phyloP scores from a whole-genome alignment of 2,797 vertebrate species.

The Galago senegalensis region DNA sequence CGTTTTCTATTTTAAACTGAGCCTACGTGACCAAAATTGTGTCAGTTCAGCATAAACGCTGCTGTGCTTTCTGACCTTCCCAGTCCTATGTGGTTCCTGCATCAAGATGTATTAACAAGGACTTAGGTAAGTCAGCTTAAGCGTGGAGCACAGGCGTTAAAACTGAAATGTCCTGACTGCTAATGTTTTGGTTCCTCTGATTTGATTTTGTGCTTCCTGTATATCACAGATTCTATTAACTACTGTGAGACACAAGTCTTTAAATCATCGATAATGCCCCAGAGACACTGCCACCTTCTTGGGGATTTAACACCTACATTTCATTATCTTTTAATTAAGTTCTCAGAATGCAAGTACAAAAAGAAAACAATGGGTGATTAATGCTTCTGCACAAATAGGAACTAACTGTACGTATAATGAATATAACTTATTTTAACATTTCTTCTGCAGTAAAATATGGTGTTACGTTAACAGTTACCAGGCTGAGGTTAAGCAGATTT shows the following conservation, averaged over 20 bases:
- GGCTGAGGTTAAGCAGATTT: constrained; percentile 44
- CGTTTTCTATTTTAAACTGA: not conserved
- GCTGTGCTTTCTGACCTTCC: not conserved
- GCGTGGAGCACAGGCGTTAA: not conserved
- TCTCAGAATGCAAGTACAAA: not conserved
- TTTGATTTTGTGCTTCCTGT: constrained; percentile 44
- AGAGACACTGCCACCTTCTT: not conserved
- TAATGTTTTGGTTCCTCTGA: constrained; percentile 26
- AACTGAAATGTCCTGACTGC: not conserved
- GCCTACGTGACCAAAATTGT: not conserved
- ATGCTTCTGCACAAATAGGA: constrained; percentile 1
- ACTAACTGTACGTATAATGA: constrained; percentile 42
- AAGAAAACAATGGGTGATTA: constrained; percentile 45
- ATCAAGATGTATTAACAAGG: constrained; percentile 8
- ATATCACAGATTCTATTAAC: not conserved
- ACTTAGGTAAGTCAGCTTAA: constrained; percentile 50
- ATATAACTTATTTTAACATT: constrained; percentile 58
- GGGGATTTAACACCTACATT: not conserved
- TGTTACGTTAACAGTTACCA: constrained; percentile 60
- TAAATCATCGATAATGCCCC: not conserved
- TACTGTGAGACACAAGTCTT: not conserved
- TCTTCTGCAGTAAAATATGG: constrained; percentile 34
- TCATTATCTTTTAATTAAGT: constrained; percentile 58
- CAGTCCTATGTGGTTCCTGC: not conserved
- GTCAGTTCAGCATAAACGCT: not conserved